Evolutionary conservation across 2,888 invertebrate genomes (phyloP).

Genomic region (Lepidocyrtoides sp.): DNA sequence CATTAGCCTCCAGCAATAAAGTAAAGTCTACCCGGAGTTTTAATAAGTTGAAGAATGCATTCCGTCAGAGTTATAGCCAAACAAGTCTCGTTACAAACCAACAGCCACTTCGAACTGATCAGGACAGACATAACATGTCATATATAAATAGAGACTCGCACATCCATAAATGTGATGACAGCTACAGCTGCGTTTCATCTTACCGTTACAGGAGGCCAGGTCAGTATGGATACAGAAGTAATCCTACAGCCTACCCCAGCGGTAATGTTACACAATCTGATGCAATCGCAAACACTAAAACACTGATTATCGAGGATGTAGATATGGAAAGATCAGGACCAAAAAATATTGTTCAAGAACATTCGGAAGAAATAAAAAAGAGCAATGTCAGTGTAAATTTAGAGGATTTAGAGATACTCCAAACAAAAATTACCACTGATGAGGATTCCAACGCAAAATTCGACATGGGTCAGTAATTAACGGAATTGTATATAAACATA

Average conservation of each 20-base stretch:
- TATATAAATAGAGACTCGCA: background rate
- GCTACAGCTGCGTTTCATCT: background rate
- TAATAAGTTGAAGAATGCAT: background rate
- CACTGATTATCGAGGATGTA: conserved; percentile 1
- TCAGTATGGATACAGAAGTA: background rate
- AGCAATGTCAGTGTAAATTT: background rate
- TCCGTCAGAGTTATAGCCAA: background rate
- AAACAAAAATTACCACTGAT: background rate
- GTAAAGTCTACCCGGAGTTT: background rate
- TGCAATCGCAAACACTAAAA: too few relatives aligned
- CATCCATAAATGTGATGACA: too few relatives aligned
- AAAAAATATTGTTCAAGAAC: background rate
- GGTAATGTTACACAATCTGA: too few relatives aligned
- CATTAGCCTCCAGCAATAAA: background rate
- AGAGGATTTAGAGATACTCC: background rate
- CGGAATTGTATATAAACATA: too few relatives aligned
- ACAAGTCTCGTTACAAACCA: background rate
- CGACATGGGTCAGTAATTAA: conserved; percentile 8
- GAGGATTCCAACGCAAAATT: background rate
- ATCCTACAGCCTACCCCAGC: background rate
- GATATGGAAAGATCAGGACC: background rate
- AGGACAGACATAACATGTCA: background rate
- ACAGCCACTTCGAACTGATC: background rate
- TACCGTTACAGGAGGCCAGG: background rate
- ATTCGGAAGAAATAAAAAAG: background rate